Percentiles rank a stretch among this genome's conserved stretches.
Evolutionary conservation across 1,140 invertebrate genomes (phyloP).

Genomic region (Rhagoletis pomonella): DNA sequence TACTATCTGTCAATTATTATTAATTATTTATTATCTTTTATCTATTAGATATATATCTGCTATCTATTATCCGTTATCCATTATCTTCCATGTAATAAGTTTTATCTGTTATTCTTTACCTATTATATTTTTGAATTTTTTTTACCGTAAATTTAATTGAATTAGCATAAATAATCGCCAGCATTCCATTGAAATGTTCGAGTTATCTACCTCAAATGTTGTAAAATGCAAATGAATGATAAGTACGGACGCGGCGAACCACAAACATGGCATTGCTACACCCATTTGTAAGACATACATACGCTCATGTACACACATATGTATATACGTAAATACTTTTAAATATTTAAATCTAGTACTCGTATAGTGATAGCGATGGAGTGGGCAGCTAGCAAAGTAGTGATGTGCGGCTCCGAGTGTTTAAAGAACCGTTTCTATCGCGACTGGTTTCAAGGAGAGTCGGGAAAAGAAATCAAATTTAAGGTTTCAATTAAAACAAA

Average conservation of each 20-base stretch:
- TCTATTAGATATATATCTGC: too few species aligned
- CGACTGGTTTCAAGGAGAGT: too few species aligned
- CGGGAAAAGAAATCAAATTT: too few species aligned
- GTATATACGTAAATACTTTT: too few species aligned
- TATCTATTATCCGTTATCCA: too few species aligned
- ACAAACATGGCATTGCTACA: conserved; percentile 27
- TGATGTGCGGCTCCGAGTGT: too few species aligned
- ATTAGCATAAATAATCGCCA: conserved; percentile 3
- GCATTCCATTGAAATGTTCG: not conserved
- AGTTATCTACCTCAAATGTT: conserved; percentile 10
- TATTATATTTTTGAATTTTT: not conserved
- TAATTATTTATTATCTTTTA: too few species aligned
- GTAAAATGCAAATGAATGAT: conserved; percentile 44
- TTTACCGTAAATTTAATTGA: not conserved
- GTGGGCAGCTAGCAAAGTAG: conserved; percentile 14
- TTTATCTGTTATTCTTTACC: not conserved
- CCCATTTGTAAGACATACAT: not conserved
- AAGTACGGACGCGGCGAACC: not conserved
- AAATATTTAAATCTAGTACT: not conserved
- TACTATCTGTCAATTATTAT: too few species aligned
- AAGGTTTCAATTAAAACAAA: too few species aligned
- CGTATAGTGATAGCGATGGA: not conserved
- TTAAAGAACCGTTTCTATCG: too few species aligned
- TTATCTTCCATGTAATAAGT: too few species aligned
- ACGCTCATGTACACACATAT: not conserved